These are phyloP conservation scores for Eidolon dupreanum DNA, from an alignment of 2,797 vertebrate genomes.

Conservation along the genomic window DNA sequence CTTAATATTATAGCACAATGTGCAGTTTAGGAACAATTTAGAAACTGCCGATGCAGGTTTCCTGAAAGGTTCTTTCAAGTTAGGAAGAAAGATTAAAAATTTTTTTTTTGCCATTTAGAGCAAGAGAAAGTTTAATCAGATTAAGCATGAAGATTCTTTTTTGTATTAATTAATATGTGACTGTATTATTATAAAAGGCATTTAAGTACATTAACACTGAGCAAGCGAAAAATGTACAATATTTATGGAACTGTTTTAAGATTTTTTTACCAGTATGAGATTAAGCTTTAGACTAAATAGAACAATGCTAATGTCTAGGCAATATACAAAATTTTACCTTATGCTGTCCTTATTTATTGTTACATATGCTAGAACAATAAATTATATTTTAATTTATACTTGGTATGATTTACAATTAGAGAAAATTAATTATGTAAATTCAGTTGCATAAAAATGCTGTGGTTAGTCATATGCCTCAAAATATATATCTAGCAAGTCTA, in stretches of 20 bases:
- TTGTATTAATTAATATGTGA: background rate
- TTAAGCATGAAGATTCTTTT: background rate
- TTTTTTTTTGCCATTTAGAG: background rate
- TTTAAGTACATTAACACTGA: background rate
- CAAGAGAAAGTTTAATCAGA: background rate
- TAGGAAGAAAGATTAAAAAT: background rate
- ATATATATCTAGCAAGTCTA: background rate
- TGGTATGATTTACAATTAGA: background rate
- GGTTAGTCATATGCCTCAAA: background rate
- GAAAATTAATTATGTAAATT: slow-evolving; percentile 31
- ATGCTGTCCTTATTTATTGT: background rate
- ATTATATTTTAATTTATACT: background rate
- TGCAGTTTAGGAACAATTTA: background rate
- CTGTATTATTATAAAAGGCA: background rate
- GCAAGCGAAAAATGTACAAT: background rate
- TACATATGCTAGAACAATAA: background rate
- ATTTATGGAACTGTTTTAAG: background rate
- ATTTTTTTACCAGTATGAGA: background rate
- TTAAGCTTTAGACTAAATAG: background rate
- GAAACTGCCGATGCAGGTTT: background rate
- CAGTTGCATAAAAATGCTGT: background rate
- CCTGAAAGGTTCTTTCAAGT: background rate
- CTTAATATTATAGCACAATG: background rate
- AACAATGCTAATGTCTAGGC: background rate
- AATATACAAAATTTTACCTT: background rate